phyloP scores from a whole-genome alignment of 2,888 invertebrate species.

The Drosophila fulvimacula region DNA sequence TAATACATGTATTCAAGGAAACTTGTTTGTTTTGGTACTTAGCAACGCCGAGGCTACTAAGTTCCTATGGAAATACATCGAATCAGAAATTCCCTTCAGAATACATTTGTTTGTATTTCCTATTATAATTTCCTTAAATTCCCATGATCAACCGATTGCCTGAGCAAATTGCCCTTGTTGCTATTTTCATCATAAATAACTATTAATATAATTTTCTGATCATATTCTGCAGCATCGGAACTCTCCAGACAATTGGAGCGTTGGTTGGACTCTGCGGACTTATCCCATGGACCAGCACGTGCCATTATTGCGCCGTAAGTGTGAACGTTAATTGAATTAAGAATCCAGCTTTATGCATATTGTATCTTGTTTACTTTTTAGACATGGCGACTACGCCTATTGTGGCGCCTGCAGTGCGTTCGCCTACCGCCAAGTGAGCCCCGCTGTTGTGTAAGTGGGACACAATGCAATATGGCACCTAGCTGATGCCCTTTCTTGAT shows the following conservation, averaged over 20 bases:
- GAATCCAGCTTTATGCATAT: not conserved
- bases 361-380: constrained; percentile 83
- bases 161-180: not conserved
- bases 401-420: constrained; percentile 98
- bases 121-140: not conserved
- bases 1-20: constrained; percentile 2
- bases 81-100: not conserved
- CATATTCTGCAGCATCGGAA: constrained; percentile 89
- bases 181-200: not conserved
- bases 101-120: not conserved
- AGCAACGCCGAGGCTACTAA: constrained; percentile 48
- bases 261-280: constrained; percentile 94
- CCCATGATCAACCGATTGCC: not conserved
- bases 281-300: constrained; percentile 94
- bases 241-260: constrained; percentile 93
- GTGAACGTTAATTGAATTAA: not conserved
- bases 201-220: not conserved
- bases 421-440: constrained; percentile 98
- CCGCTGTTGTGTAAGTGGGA: constrained; percentile 91
- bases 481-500: constrained; percentile 38
- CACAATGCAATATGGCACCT: constrained; percentile 28
- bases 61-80: not conserved
- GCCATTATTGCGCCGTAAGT: constrained; percentile 97
- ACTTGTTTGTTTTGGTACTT: constrained; percentile 56
- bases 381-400: constrained; percentile 99